Conservation (phyloP, 2,797 vertebrate species). For the Tenualosa ilisha region DNA sequence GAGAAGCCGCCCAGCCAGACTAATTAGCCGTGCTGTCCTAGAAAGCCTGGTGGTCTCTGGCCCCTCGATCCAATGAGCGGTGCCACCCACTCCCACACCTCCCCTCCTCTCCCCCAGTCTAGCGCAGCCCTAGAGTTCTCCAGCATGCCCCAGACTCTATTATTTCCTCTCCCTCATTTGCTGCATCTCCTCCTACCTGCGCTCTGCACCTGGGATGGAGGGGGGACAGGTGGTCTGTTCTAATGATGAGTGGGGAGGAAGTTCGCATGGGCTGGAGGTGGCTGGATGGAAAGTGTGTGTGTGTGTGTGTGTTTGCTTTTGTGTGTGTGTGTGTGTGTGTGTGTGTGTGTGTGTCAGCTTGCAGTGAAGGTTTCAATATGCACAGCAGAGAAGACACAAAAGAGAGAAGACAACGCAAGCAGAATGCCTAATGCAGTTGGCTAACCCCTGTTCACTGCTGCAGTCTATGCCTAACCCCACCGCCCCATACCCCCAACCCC, state of each 20-base stretch:
- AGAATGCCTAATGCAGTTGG: background rate
- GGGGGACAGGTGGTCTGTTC: background rate
- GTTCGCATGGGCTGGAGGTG: background rate
- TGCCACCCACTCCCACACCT: background rate
- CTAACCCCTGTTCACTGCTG: background rate
- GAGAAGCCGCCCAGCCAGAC: background rate
- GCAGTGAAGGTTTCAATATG: background rate
- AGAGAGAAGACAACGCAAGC: background rate
- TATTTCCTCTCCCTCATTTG: background rate
- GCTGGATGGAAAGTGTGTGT: background rate
- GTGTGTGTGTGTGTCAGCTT: background rate
- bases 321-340: background rate
- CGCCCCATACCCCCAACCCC: background rate
- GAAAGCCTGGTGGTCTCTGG: background rate
- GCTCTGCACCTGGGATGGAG: background rate
- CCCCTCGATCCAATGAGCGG: background rate
- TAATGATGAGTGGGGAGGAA: conserved; percentile 2
- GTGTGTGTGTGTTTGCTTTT: no score
- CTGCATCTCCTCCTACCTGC: background rate
- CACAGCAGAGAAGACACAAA: background rate
- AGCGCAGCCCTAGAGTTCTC: background rate
- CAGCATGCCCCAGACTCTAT: background rate
- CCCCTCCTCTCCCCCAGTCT: background rate
- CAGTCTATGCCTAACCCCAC: background rate
- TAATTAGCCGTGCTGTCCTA: background rate